These are phyloP conservation scores for Sebastes diploproa DNA, from an alignment of 2,797 vertebrate species.

Conservation along the genomic window DNA sequence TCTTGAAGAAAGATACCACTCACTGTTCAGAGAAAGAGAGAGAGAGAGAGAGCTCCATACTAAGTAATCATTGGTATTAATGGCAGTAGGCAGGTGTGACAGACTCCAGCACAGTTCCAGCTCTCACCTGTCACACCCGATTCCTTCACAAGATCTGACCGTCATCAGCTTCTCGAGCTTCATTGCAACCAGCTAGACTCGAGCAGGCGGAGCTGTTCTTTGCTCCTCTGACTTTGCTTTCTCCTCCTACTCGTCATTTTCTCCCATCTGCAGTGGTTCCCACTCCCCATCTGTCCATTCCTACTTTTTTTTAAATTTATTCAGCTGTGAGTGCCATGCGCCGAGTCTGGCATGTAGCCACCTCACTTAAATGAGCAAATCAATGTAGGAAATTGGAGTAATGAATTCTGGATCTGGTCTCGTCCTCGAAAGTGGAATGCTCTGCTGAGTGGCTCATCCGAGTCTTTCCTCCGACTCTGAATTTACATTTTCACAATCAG, in stretches of 20 bases:
- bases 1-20: neutral
- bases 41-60: neutral
- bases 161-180: neutral
- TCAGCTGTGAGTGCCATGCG: conserved; percentile 9
- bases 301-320: conserved; percentile 7
- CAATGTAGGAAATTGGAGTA: conserved; percentile 28
- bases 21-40: neutral
- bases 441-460: conserved; percentile 3
- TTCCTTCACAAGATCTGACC: neutral
- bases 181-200: neutral
- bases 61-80: neutral
- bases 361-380: conserved; percentile 24
- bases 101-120: neutral
- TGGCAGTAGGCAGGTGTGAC: conserved; percentile 9
- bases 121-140: neutral
- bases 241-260: neutral
- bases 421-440: conserved; percentile 1
- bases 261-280: neutral
- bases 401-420: conserved; percentile 27
- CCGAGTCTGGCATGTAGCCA: neutral
- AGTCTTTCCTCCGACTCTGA: neutral
- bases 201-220: neutral
- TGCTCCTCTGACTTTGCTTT: neutral
- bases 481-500: conserved; percentile 3
- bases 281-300: neutral